Evolutionary conservation across 2,113 vertebrate species (phyloP).

Genomic region (Murina feae): DNA sequence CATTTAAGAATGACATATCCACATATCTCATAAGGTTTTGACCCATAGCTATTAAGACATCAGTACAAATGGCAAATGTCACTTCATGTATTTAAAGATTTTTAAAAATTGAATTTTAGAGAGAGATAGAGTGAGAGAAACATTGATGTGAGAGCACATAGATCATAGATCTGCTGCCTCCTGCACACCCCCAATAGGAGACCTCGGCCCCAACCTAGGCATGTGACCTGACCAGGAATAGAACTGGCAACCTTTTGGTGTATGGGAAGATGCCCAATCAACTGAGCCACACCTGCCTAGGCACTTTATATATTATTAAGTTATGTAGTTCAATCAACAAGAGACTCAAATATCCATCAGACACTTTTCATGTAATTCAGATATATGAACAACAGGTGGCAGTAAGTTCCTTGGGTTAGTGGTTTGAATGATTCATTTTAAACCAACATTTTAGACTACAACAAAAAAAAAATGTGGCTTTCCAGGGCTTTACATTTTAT

Average conservation of each 20-base stretch:
- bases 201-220: too few relatives aligned
- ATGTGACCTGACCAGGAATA: too few relatives aligned
- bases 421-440: background rate
- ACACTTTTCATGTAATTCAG: constrained; percentile 52
- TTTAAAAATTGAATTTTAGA: too few relatives aligned
- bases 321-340: background rate
- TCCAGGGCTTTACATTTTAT: background rate
- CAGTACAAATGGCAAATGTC: background rate
- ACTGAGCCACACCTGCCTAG: too few relatives aligned
- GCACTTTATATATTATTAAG: background rate
- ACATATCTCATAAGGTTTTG: background rate
- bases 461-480: background rate
- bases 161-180: too few relatives aligned
- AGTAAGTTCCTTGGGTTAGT: background rate
- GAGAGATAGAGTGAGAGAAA: too few relatives aligned
- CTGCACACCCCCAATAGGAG: too few relatives aligned
- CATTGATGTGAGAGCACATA: too few relatives aligned
- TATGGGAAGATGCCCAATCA: too few relatives aligned
- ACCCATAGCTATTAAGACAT: background rate
- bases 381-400: constrained; percentile 33
- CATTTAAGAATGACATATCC: constrained; percentile 17
- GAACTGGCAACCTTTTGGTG: too few relatives aligned
- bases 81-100: background rate
- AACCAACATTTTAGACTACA: background rate
- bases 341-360: background rate